Base-by-base conservation (phyloP, 2,113 vertebrate genomes). In the Pyxicephalus adspersus region DNA sequence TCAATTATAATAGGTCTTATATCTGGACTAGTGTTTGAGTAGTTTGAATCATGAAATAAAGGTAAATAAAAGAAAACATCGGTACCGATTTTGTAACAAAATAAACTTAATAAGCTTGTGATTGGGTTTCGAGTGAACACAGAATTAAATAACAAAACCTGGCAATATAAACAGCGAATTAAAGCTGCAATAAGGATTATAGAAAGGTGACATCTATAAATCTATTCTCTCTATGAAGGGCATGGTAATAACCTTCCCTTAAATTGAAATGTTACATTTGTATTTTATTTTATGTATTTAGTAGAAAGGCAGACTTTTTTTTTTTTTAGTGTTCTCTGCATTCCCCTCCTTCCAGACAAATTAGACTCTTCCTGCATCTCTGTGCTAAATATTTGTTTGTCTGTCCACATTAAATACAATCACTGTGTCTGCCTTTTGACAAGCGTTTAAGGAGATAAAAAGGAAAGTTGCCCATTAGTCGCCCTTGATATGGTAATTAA, bases 361-460 rank as follows among this genome's bases (percentile, higher is more conserved):
- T 23, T 8, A 1, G 25, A 26, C 28, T 58, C 3, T 22, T 2
- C n/a, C 0, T 60, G 58, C 64, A 26, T n/a, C 0, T 58, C 77
- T 6, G 64, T 64, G 22, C 20, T 63, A 45, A 54, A 25, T 57
- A 64, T 38, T 23, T 70, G 20, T 34, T 20, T 70, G 22, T 23
- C 55, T 60, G 26, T 67, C 52, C 5, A 25, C 31, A 51, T 65
- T 77, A 22, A 45, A 29, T 31, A 57, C 22, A 79, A 22, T 65
- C 61, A 75, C 16, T 55, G 2, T 75, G 82, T 74, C 5, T 22
- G 64, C 3, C 77, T 54, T 77, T 2, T 67, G 76, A 72, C 68
- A 16, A 50, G 80, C 58, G 0, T 85, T 84, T 77, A 2, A 84
- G 84, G 65, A 76, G 51, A 52, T 77, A 65, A 76, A 77, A 85